Conservation (phyloP, 2,113 vertebrate genomes). For the Chaetodon auriga region DNA sequence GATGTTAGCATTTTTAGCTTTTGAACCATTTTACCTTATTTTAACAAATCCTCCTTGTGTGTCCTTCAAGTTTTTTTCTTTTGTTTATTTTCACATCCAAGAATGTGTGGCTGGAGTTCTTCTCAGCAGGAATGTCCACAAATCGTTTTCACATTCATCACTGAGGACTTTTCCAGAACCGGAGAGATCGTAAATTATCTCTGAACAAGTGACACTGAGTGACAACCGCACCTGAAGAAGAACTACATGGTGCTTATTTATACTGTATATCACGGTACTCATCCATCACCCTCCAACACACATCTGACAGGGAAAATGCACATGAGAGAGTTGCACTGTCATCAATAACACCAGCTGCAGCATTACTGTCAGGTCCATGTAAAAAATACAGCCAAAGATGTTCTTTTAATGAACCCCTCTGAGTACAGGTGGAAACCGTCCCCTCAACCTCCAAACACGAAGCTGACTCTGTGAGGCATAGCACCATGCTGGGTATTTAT, state of each 20-base stretch:
- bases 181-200: constrained; percentile 24
- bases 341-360: constrained; percentile 30
- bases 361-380: background rate
- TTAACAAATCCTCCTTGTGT: background rate
- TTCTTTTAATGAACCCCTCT: constrained; percentile 43
- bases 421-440: constrained; percentile 9
- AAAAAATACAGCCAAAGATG: constrained; percentile 16
- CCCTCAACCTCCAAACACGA: background rate
- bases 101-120: constrained; percentile 19
- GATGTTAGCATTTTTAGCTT: background rate
- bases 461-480: background rate
- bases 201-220: background rate
- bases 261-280: background rate
- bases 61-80: background rate
- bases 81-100: background rate
- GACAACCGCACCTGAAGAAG: constrained; percentile 2
- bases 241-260: background rate
- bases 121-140: background rate
- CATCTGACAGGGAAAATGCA: constrained; percentile 6
- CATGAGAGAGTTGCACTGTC: background rate
- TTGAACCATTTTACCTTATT: background rate
- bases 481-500: background rate
- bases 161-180: constrained; percentile 26
- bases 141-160: background rate
- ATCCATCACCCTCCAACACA: constrained; percentile 37